Conservation (phyloP, 2,888 invertebrate species). For the Crossocerus cetratus region DNA sequence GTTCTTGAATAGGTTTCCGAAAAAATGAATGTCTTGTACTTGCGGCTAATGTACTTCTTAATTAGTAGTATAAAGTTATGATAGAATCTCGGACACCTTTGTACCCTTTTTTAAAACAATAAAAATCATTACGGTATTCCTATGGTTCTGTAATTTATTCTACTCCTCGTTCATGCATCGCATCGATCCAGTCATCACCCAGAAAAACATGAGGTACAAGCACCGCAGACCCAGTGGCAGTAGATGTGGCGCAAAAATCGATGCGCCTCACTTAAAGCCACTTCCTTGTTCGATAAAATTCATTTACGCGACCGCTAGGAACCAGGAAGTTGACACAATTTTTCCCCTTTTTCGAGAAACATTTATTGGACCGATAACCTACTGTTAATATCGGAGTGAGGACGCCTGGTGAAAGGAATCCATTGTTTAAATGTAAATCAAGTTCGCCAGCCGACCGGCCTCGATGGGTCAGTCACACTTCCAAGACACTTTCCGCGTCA, state of each 20-base stretch:
- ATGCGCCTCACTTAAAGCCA: not conserved
- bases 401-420: slow-evolving; percentile 27
- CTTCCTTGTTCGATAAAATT: slow-evolving; percentile 1
- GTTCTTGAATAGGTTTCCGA: too few species aligned
- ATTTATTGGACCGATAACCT: not conserved
- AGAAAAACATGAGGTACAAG: not conserved
- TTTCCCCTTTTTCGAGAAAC: not conserved
- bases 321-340: not conserved
- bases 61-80: too few species aligned
- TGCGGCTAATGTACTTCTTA: too few species aligned
- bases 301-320: not conserved
- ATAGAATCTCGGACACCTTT: slow-evolving; percentile 45
- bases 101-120: slow-evolving; percentile 44
- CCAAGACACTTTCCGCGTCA: slow-evolving; percentile 23
- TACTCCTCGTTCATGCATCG: not conserved
- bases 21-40: too few species aligned
- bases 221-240: not conserved
- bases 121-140: slow-evolving; percentile 22
- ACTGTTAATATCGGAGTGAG: slow-evolving; percentile 28
- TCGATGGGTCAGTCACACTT: slow-evolving; percentile 55
- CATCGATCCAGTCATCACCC: too few species aligned
- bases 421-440: slow-evolving; percentile 52
- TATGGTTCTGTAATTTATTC: not conserved
- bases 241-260: not conserved
- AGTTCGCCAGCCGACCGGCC: slow-evolving; percentile 40